These are phyloP conservation scores for Tenthredo mesomela DNA, from an alignment of 2,888 invertebrate species.

Conservation along the genomic window DNA sequence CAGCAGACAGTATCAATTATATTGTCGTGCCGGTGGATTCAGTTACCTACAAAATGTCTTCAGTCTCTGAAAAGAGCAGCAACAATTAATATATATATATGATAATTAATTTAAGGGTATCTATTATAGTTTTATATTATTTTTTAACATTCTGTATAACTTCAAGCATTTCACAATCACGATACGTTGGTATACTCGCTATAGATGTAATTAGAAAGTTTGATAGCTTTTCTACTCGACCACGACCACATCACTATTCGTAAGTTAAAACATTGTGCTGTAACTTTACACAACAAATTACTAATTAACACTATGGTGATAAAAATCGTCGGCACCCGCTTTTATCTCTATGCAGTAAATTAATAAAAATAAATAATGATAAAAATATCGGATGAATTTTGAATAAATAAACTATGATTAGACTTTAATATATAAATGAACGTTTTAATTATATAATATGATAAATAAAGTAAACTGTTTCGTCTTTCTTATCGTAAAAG, in stretches of 20 bases:
- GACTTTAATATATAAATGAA: background rate
- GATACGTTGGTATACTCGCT: conserved; percentile 23
- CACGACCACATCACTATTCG: background rate
- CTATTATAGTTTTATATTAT: conserved; percentile 36
- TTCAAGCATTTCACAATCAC: background rate
- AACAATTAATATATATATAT: conserved; percentile 10
- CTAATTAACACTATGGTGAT: background rate
- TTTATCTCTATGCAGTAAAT: background rate
- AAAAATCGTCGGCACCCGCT: background rate
- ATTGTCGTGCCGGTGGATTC: conserved; percentile 47
- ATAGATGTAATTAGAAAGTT: conserved; percentile 28
- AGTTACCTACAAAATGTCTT: conserved; percentile 48
- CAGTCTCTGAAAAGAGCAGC: conserved; percentile 43
- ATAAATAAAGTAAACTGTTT: background rate
- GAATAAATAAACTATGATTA: background rate
- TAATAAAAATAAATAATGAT: background rate
- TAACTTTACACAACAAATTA: background rate
- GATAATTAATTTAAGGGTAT: conserved; percentile 8
- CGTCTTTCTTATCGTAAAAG: background rate
- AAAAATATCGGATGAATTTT: background rate
- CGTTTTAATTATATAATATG: conserved; percentile 1
- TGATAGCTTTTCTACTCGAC: background rate
- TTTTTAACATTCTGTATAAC: conserved; percentile 1
- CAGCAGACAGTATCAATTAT: conserved; percentile 42
- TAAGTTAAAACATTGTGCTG: background rate